Base-by-base conservation (phyloP, 2,797 vertebrate species). In the Enteromius fasciolatus region DNA sequence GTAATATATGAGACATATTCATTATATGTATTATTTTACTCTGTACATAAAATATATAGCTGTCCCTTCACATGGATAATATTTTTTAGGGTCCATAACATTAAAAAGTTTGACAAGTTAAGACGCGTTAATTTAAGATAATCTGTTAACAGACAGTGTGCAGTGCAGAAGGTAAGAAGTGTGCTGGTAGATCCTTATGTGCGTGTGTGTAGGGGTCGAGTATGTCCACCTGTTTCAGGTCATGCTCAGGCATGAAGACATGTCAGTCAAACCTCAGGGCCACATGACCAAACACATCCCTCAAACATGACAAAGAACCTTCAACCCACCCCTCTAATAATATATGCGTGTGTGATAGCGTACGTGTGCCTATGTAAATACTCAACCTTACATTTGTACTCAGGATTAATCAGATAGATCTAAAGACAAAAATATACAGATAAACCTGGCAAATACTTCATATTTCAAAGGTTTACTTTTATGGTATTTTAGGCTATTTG, bases 171-270 rank as follows among this genome's bases (percentile, higher is more conserved):
- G 33, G 18, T 20, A 63, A 63, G 54, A 28, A 23, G 68, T 73
- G 4, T 63, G 68, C 48, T 80, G 61, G 20, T 23, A n/a, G 28
- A 50, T 63, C 41, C 14, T 4, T 14, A 12, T 44, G 17, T 80
- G 15, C 11, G 31, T 50, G 57, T 44, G 44, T 82, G n/a, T 36
- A 39, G 15, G 67, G 57, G 57, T 73, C 7, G 5, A 79, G 25
- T 57, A 87, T 67, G 86, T 73, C 77, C 75, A 83, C 44, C 79
- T 50, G 88, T 91, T 89, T 23, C 86, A 54, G 91, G 91, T 89
- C 86, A 89, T 85, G 83, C 85, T 82, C 80, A 87, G 77, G 44
- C 77, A 81, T 69, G 61, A 80, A 28, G 83, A 64, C 67, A 18
- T 74, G 82, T 15, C 76, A 87, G 18, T 70, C 73, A 78, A 68